Base-by-base conservation (phyloP, 2,113 vertebrate species). In the Eulemur rufifrons region DNA sequence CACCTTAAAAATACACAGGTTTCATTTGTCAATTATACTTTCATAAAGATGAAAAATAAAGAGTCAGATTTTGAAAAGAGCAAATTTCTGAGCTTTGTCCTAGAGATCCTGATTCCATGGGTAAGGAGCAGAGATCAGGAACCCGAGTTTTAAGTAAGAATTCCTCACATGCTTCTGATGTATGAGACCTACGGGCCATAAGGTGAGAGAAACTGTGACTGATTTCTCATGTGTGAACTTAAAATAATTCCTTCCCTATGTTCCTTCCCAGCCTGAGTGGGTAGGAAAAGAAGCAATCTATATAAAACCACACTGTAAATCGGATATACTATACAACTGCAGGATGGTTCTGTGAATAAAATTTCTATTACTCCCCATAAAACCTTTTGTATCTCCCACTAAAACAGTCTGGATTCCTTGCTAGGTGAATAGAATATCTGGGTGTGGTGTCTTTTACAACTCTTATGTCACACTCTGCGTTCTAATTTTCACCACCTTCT, bases 271-370 rank as follows among this genome's bases (percentile, higher is more conserved):
- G 54, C 56, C 13, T 66, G 3, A 4, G 7, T 15, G 12, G 34
- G 18, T 13, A 64, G 23, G 23, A 25, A 27, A 45, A 66, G 15
- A 82, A 63, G 50, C 25, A 69, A 45, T 37, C 42, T 59, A 12
- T 13, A 4, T 52, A 34, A 69, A 71, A 45, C n/a, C 25, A 12
- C 11, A 10, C 50, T 47, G 37, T 32, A 50, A 76, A 27, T 8
- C 66, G 7, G 10, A 77, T 29, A 11, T 23, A 12, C 14, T 64
- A 1, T 17, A n/a, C 21, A n/a, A 34, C 0, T 0, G 18, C 32
- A 84, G 34, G 29, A 21, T 29, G 2, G 0, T 76, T 78, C 74
- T 73, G 18, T 78, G 56, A 66, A 29, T 32, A 76, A 63, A 83
- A 66, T 34, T 18, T 29, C 42, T 29, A 15, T 39, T 47, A 74